A percentile compares a stretch with the other conserved stretches of the same genome.
Conservation (phyloP, 2,113 vertebrate species). For the Syngnathus floridae region DNA sequence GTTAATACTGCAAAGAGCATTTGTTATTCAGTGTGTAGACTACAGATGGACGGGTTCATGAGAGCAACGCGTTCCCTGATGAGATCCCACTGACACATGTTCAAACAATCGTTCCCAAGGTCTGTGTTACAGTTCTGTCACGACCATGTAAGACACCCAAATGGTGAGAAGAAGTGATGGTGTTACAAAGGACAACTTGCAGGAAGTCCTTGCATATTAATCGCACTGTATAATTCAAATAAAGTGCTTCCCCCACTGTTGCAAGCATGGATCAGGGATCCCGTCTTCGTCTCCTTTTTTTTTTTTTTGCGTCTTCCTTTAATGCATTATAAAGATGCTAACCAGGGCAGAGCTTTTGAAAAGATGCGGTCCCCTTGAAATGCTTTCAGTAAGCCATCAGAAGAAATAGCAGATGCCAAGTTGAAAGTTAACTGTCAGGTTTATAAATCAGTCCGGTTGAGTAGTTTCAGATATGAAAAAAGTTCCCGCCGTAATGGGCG, state of each 20-base stretch:
- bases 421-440: slow-evolving; percentile 35
- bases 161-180: slow-evolving; percentile 41
- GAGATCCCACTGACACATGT: slow-evolving; percentile 58
- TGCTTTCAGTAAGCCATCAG: slow-evolving; percentile 31
- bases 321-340: slow-evolving; percentile 18
- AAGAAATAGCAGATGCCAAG: slow-evolving; percentile 18
- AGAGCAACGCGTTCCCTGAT: slow-evolving; percentile 56
- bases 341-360: slow-evolving; percentile 25
- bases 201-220: slow-evolving; percentile 48
- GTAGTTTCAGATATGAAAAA: background rate
- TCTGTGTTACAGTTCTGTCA: slow-evolving; percentile 66
- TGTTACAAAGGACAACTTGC: slow-evolving; percentile 43
- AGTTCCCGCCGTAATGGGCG: background rate
- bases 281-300: background rate
- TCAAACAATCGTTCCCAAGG: slow-evolving; percentile 54
- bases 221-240: slow-evolving; percentile 30
- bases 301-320: background rate
- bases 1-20: slow-evolving; percentile 80
- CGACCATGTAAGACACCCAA: slow-evolving; percentile 61
- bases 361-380: slow-evolving; percentile 26
- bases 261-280: slow-evolving; percentile 6
- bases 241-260: slow-evolving; percentile 22
- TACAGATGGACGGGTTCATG: slow-evolving; percentile 57
- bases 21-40: slow-evolving; percentile 52
- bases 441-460: slow-evolving; percentile 37